Evolutionary conservation across 2,113 vertebrate genomes (phyloP), one percentile per base, ranked within the genome.

Genomic region (Xenopus laevis): DNA sequence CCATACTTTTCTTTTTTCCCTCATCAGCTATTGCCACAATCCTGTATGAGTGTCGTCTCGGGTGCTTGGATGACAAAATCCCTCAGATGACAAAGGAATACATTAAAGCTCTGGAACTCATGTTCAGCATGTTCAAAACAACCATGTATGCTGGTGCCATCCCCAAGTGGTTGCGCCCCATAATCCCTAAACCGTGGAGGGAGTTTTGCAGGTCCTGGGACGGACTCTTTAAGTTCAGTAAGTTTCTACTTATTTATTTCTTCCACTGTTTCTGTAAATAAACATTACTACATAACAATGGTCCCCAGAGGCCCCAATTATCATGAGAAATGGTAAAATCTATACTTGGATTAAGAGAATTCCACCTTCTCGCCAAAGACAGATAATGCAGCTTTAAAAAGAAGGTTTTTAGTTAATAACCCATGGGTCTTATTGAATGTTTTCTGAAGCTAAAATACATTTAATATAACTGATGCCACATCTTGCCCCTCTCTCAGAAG

Each of bases 81-180:
- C 93, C 94, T 1, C 79, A 88, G 74, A 83, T 90, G 74, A 96
- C 94, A 7, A 82, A 88, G 67, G 93, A 96, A 71, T 96, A 97
- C 86, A 98, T 96, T 7, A 71, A 79, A 44, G 95, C 95, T 5
- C 85, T 98, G 74, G 89, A 94, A 73, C 87, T 98, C 83, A 97
- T 96, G 95, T 98, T 98, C 84, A 94, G 93, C 82, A 94, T 94
- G 86, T 98, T 98, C 82, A 96, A 97, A 88, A 96, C 92, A 20
- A 94, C 95, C 79, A 96, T 96, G 95, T 98, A 96, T 13, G 93
- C 95, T 0, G 95, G 95, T 0, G 93, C 95, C 52, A 95, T 97
- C 79, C 96, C 96, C 57, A 94, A 91, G 82, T 96, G 95, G 95
- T 92, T 98, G 90, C 94, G 20, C 87, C 91, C 7, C 0, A 58